A percentile compares a stretch with the other conserved stretches of the same genome.
Conservation (phyloP, 2,888 invertebrate species). For the Xanthia togata region DNA sequence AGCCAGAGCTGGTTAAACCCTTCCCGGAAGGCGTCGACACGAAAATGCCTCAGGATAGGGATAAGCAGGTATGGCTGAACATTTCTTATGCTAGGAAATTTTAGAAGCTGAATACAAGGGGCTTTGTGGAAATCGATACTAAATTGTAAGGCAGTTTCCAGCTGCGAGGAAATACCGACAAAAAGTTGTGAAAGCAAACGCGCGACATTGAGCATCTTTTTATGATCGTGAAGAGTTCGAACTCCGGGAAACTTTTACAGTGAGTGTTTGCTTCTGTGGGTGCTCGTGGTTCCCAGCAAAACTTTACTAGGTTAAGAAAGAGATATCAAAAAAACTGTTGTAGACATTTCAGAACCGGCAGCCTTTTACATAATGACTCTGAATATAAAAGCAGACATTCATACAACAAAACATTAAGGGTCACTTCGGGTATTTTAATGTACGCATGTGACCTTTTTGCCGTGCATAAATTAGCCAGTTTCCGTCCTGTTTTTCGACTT, state of each 20-base stretch:
- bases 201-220: conserved; percentile 29
- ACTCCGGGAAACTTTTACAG: conserved; percentile 24
- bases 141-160: conserved; percentile 16
- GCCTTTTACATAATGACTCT: conserved; percentile 13
- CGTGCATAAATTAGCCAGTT: conserved; percentile 45
- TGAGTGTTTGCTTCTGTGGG: conserved; percentile 18
- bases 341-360: conserved; percentile 3
- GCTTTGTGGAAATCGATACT: conserved; percentile 27
- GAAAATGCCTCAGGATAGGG: conserved; percentile 96
- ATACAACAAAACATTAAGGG: conserved; percentile 35
- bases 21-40: conserved; percentile 95
- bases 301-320: conserved; percentile 10
- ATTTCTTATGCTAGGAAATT: not conserved
- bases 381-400: conserved; percentile 23
- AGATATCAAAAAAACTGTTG: conserved; percentile 37
- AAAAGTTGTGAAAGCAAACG: conserved; percentile 22
- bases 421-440: conserved; percentile 33
- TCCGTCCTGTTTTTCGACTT: conserved; percentile 40
- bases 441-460: conserved; percentile 44
- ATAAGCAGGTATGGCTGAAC: conserved; percentile 92
- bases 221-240: conserved; percentile 34
- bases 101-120: not conserved
- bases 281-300: not conserved
- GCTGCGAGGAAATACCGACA: conserved; percentile 10
- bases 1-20: conserved; percentile 96